Conservation (phyloP, 1,140 invertebrate species). For the Anadara kagoshimensis region DNA sequence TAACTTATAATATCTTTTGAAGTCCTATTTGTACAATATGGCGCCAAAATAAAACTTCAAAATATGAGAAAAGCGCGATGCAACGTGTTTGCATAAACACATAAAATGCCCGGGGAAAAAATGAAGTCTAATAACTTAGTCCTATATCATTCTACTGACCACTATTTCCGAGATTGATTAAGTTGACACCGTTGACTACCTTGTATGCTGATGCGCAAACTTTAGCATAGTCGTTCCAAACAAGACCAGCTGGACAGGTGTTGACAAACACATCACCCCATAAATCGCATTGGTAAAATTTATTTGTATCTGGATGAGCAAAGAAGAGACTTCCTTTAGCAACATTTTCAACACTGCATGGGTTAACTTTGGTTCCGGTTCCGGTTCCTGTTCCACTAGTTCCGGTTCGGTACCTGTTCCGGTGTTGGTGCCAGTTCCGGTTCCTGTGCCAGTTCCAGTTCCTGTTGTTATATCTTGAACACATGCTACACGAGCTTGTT, state of each 20-base stretch:
- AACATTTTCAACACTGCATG: not conserved
- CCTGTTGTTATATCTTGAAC: constrained; percentile 31
- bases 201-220: constrained; percentile 42
- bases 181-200: too few species aligned
- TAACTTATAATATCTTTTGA: too few species aligned
- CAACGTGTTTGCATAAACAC: too few species aligned
- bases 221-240: constrained; percentile 44
- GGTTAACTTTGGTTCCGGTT: not conserved
- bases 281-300: constrained; percentile 51
- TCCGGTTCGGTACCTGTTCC: constrained; percentile 1
- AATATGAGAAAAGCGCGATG: too few species aligned
- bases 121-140: too few species aligned
- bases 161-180: too few species aligned
- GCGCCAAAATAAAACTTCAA: too few species aligned
- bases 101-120: too few species aligned
- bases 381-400: not conserved
- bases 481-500: constrained; percentile 38
- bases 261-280: constrained; percentile 45
- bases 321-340: constrained; percentile 42
- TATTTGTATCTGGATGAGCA: constrained; percentile 44
- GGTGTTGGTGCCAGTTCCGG: constrained; percentile 8
- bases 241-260: constrained; percentile 44
- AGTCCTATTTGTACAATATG: too few species aligned
- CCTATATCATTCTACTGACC: too few species aligned
- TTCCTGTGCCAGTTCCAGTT: not conserved